Conservation (phyloP, 2,113 vertebrate species). For the Accipiter cooperii region DNA sequence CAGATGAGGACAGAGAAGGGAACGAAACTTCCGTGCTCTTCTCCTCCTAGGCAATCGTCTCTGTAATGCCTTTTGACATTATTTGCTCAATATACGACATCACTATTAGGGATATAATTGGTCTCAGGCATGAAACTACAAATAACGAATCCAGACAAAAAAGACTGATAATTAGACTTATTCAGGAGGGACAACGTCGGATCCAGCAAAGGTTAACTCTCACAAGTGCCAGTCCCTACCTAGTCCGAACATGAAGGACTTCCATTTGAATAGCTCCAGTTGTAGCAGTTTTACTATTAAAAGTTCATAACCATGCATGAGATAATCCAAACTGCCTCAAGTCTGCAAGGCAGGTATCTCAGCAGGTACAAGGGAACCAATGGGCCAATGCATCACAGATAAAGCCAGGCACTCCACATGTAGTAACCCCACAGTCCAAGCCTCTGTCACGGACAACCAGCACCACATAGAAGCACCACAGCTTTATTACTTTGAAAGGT, state of each 20-base stretch:
- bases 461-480: background rate
- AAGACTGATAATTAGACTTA: background rate
- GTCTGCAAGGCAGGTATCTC: background rate
- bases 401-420: rapidly evolving
- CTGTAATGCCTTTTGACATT: background rate
- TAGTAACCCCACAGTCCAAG: background rate
- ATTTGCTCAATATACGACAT: background rate
- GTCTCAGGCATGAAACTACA: background rate
- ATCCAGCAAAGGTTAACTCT: background rate
- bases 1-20: too few species aligned
- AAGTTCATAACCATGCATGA: background rate
- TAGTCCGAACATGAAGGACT: background rate
- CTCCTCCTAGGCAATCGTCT: too few species aligned
- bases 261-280: background rate
- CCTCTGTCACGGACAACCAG: background rate
- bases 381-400: background rate
- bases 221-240: background rate
- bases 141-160: background rate
- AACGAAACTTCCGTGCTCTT: too few species aligned
- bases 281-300: background rate
- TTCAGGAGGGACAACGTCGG: background rate
- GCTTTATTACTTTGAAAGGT: background rate
- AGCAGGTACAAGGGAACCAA: background rate
- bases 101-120: background rate
- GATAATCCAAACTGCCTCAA: background rate